Percentiles rank a stretch among this genome's conserved stretches.
Conservation (phyloP, 2,888 invertebrate species). For the Palloptera scutellata region DNA sequence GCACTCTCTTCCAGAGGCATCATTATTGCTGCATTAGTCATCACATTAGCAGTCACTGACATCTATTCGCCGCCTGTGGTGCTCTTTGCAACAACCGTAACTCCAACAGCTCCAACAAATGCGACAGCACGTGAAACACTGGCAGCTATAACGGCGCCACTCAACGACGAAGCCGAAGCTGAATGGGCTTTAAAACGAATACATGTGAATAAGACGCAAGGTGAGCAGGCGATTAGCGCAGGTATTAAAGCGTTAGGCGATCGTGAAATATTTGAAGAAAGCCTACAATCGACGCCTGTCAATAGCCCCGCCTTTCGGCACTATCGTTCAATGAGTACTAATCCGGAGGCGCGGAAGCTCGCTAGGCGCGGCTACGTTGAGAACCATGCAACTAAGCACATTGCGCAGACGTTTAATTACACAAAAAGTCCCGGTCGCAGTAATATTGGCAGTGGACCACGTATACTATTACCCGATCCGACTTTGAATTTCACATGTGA, state of each 20-base stretch:
- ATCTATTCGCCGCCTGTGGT: constrained; percentile 25
- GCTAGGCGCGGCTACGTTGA: constrained; percentile 74
- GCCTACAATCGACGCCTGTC: constrained; percentile 62
- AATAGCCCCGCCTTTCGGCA: constrained; percentile 75
- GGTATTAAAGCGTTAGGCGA: constrained; percentile 70
- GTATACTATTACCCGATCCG: constrained; percentile 52
- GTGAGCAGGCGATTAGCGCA: constrained; percentile 65
- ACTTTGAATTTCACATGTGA: constrained; percentile 60
- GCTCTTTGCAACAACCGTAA: constrained; percentile 30
- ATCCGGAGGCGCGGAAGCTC: constrained; percentile 69
- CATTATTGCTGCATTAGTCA: constrained; percentile 48
- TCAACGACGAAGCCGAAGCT: constrained; percentile 50
- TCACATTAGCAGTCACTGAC: constrained; percentile 42
- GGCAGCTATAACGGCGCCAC: constrained; percentile 42
- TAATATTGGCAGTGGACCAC: constrained; percentile 62
- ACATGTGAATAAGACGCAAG: constrained; percentile 39
- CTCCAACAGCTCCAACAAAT: constrained; percentile 14
- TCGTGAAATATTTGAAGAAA: constrained; percentile 68
- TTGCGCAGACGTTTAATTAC: constrained; percentile 67
- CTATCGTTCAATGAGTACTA: constrained; percentile 74
- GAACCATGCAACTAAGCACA: constrained; percentile 72
- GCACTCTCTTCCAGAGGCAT: constrained; percentile 45
- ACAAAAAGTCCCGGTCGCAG: constrained; percentile 54
- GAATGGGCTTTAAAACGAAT: constrained; percentile 47
- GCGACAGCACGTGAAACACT: constrained; percentile 37